Conservation (phyloP, 2,113 vertebrate genomes). For the Rhabdomys dilectus region DNA sequence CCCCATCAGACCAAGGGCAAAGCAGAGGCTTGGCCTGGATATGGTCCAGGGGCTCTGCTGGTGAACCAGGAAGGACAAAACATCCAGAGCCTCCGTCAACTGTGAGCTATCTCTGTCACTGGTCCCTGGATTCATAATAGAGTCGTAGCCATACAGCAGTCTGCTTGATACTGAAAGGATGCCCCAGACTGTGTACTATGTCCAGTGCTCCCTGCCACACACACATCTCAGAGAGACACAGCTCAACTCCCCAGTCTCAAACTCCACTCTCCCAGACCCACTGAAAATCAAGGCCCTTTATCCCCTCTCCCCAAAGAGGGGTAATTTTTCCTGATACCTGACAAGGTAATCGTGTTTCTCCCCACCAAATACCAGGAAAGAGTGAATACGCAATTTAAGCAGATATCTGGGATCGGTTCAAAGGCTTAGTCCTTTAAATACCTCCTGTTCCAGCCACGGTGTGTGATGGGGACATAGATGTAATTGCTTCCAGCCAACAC, state of each 20-base stretch:
- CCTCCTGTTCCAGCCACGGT: neutral
- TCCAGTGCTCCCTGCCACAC: neutral
- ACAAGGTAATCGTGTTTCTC: neutral
- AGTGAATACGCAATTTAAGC: neutral
- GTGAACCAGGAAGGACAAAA: neutral
- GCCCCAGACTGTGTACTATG: neutral
- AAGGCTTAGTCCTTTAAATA: constrained; percentile 1
- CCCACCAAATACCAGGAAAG: neutral
- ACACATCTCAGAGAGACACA: neutral
- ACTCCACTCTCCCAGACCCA: neutral
- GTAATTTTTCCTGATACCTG: constrained; percentile 30
- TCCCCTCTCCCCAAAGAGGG: neutral
- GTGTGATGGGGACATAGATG: neutral
- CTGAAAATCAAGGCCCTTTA: neutral
- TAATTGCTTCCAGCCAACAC: constrained; percentile 59
- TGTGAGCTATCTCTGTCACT: neutral
- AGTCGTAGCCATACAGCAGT: no score
- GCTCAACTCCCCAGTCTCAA: neutral
- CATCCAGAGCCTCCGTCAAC: neutral
- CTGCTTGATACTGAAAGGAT: neutral
- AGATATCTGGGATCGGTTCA: constrained; percentile 47
- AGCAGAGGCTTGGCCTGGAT: neutral
- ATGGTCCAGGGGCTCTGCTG: neutral
- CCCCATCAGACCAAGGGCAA: neutral
- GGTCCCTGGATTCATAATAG: neutral